phyloP scores from a whole-genome alignment of 2,888 invertebrate genomes.

The Scaptodrosophila latifasciaeformis region DNA sequence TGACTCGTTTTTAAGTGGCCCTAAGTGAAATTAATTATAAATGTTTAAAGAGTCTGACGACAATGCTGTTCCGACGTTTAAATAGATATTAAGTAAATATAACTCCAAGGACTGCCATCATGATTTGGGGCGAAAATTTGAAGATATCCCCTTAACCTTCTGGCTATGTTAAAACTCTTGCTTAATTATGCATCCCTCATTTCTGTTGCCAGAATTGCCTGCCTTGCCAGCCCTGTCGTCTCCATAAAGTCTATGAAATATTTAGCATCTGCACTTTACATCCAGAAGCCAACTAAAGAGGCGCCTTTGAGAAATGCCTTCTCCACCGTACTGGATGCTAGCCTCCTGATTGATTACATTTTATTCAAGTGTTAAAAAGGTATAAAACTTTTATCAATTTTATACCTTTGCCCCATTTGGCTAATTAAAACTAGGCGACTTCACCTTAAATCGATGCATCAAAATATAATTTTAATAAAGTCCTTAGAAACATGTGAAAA shows the following conservation, averaged over 20 bases:
- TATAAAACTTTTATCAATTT: no score
- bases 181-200: conserved; percentile 60
- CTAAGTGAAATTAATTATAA: conserved; percentile 57
- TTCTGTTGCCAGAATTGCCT: background rate
- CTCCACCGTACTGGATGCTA: no score
- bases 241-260: conserved; percentile 26
- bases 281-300: no score
- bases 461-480: no score
- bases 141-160: background rate
- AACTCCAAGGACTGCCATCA: conserved; percentile 46
- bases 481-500: no score
- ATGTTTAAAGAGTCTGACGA: conserved; percentile 49
- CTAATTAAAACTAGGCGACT: no score
- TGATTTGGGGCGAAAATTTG: background rate
- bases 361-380: no score
- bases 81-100: conserved; percentile 57
- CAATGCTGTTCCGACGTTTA: conserved; percentile 44
- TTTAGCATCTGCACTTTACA: conserved; percentile 32
- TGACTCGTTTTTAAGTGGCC: conserved; percentile 23
- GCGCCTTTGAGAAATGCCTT: no score
- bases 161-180: conserved; percentile 36
- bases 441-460: no score
- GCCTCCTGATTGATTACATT: no score
- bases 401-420: no score
- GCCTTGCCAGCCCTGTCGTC: conserved; percentile 2